These are phyloP conservation scores for Arctocebus calabarensis DNA, from an alignment of 2,797 vertebrate species.

Conservation along the genomic window DNA sequence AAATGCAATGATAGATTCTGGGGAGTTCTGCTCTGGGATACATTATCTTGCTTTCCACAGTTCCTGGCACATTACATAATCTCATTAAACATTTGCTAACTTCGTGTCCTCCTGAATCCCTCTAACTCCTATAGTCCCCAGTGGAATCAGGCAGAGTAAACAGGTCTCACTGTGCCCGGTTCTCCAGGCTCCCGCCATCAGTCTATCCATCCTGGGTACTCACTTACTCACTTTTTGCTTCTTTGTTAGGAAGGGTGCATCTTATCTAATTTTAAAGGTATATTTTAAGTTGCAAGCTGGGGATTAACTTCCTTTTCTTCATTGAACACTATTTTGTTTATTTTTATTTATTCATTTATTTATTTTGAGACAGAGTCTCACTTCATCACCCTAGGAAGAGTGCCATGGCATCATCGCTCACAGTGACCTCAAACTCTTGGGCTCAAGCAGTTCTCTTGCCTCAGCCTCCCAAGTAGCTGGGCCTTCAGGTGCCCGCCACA, in stretches of 20 bases:
- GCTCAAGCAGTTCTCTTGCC: too few species aligned
- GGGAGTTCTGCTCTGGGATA: background rate
- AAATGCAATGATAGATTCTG: background rate
- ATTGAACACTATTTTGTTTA: background rate
- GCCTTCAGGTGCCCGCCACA: too few species aligned
- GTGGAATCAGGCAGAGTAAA: background rate
- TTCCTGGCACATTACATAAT: background rate
- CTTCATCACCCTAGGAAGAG: too few species aligned
- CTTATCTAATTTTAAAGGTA: background rate
- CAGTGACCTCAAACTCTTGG: too few species aligned
- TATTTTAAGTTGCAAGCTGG: background rate
- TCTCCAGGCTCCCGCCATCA: accelerated
- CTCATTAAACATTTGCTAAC: background rate
- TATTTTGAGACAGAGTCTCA: too few species aligned
- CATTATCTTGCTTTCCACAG: background rate
- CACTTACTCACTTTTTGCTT: background rate
- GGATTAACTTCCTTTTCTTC: background rate
- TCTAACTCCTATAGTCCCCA: background rate
- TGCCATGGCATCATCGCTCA: too few species aligned
- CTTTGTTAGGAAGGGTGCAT: background rate
- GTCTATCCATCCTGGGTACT: accelerated
- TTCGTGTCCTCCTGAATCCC: background rate
- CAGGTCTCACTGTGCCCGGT: background rate
- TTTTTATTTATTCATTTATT: too few species aligned
- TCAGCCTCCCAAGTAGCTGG: too few species aligned